phyloP scores from a whole-genome alignment of 1,140 invertebrate genomes.

The Cecropterus lyciades region DNA sequence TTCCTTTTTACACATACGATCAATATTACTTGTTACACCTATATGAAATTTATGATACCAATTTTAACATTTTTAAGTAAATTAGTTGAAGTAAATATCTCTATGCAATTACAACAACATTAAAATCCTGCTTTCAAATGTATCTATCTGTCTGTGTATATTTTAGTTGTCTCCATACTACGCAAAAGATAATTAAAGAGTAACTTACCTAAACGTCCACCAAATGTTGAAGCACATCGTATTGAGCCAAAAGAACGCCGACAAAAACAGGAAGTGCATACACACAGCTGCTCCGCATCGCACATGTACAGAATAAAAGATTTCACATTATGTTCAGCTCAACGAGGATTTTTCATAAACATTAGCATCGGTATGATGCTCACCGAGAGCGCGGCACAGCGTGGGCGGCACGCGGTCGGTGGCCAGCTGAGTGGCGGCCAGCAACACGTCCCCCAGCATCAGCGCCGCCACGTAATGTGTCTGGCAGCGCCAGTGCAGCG shows the following conservation, averaged over 20 bases:
- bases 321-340: constrained; percentile 11
- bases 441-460: constrained; percentile 90
- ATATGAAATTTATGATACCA: too few relatives aligned
- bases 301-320: constrained; percentile 59
- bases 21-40: too few relatives aligned
- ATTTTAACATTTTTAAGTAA: too few relatives aligned
- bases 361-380: constrained; percentile 59
- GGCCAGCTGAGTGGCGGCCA: constrained; percentile 89
- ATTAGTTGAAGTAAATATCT: too few relatives aligned
- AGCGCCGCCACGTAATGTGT: constrained; percentile 92
- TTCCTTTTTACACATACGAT: too few relatives aligned
- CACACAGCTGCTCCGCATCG: constrained; percentile 90
- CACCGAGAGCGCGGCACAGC: constrained; percentile 87
- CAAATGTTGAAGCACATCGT: constrained; percentile 98
- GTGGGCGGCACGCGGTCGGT: constrained; percentile 84
- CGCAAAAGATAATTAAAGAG: too few relatives aligned
- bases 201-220: constrained; percentile 94
- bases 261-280: constrained; percentile 96
- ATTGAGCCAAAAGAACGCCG: constrained; percentile 98
- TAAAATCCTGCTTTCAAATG: too few relatives aligned
- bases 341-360: background rate
- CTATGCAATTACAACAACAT: too few relatives aligned
- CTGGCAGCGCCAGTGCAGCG: constrained; percentile 93
- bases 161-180: too few relatives aligned
- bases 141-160: too few relatives aligned